Conservation (phyloP, 2,113 vertebrate genomes). For the Rhinichthys klamathensis region DNA sequence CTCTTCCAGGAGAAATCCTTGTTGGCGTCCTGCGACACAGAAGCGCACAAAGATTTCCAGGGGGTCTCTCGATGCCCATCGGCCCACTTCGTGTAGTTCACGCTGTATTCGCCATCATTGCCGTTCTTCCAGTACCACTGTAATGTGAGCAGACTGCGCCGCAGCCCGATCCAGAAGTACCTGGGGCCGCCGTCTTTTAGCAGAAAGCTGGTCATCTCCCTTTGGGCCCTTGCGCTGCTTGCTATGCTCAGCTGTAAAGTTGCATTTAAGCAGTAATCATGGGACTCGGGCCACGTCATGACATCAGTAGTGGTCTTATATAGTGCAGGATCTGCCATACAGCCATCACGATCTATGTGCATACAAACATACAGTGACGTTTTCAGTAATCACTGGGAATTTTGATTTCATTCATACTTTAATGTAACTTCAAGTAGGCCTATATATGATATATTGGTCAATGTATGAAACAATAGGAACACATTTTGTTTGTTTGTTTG, state of each 20-base stretch:
- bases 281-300: conserved; percentile 60
- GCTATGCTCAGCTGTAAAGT: conserved; percentile 51
- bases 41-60: conserved; percentile 57
- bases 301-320: background rate
- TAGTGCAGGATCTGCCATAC: conserved; percentile 40
- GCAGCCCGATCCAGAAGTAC: conserved; percentile 71
- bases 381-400: background rate
- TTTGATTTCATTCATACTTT: background rate
- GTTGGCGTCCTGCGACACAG: conserved; percentile 15
- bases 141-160: conserved; percentile 57
- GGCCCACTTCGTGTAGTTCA: conserved; percentile 59
- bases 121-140: conserved; percentile 71
- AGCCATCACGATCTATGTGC: conserved; percentile 64
- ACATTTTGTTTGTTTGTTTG: background rate
- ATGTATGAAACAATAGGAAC: background rate
- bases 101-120: accelerated
- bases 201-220: background rate
- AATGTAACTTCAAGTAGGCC: background rate
- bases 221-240: background rate
- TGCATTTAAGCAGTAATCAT: conserved; percentile 15
- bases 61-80: conserved; percentile 17
- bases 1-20: conserved; percentile 57
- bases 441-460: background rate
- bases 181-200: accelerated
- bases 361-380: background rate